A percentile compares a stretch with the other conserved stretches of the same genome.
These are phyloP conservation scores for Strigamia transsilvanica DNA, from an alignment of 2,888 invertebrate genomes.

Conservation along the genomic window DNA sequence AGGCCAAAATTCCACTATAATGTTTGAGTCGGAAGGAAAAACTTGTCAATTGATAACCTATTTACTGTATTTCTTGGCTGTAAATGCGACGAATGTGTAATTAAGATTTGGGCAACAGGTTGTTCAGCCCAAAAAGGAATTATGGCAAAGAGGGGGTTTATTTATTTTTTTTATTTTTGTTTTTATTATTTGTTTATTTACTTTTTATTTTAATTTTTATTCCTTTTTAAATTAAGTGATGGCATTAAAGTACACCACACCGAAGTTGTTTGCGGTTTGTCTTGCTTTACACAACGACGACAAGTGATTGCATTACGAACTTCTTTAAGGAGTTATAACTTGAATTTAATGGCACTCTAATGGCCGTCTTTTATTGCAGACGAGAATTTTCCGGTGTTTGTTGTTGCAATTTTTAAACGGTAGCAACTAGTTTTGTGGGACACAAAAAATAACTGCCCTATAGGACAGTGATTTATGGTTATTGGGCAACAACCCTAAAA, in stretches of 20 bases:
- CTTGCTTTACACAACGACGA: conserved; percentile 34
- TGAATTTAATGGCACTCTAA: conserved; percentile 46
- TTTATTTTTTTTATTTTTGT: neutral
- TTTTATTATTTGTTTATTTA: neutral
- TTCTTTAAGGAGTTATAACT: conserved; percentile 49
- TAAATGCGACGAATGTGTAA: neutral
- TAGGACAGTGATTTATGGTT: neutral
- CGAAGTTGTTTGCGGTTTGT: conserved; percentile 40
- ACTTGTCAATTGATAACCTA: conserved; percentile 43
- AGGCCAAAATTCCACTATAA: conserved; percentile 33
- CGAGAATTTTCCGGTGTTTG: conserved; percentile 45
- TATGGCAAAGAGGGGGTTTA: neutral
- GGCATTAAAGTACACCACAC: neutral
- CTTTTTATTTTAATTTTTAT: conserved; percentile 12
- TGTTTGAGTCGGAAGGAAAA: conserved; percentile 5
- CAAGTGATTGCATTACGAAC: conserved; percentile 46
- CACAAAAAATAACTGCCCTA: conserved; percentile 29
- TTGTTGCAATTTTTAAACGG: conserved; percentile 48
- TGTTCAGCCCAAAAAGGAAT: neutral
- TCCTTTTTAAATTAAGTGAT: conserved; percentile 4
- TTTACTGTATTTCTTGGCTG: neutral
- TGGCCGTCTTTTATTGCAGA: conserved; percentile 46
- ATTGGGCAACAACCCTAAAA: neutral
- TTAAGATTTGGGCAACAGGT: conserved; percentile 1
- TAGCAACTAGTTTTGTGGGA: conserved; percentile 41